These are phyloP conservation scores for Coryphaenoides rupestris DNA, from an alignment of 2,113 vertebrate genomes.

Conservation along the genomic window DNA sequence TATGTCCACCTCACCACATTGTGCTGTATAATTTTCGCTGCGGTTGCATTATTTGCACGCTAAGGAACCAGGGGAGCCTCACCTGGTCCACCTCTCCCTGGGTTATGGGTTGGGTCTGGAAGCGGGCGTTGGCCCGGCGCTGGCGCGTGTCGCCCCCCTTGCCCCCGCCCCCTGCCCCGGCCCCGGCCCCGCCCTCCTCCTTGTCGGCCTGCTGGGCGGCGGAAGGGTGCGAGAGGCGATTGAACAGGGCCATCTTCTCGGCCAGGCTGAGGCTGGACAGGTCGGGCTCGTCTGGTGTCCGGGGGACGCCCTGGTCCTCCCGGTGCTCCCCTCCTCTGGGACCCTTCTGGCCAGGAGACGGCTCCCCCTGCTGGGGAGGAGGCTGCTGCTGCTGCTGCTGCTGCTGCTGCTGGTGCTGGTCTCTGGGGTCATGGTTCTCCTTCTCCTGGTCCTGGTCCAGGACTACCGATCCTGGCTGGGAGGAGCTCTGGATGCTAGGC, in stretches of 20 bases:
- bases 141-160: constrained; percentile 70
- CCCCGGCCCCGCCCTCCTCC: constrained; percentile 4
- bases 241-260: constrained; percentile 98
- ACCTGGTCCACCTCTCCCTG: constrained; percentile 93
- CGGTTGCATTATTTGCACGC: no score
- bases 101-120: constrained; percentile 95
- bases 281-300: constrained; percentile 79
- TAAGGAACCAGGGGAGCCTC: constrained; percentile 6
- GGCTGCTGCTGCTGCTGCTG: no score
- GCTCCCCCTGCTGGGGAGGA: constrained; percentile 15
- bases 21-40: no score
- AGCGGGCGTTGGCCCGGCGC: constrained; percentile 84
- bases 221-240: constrained; percentile 83
- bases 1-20: no score
- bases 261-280: constrained; percentile 84
- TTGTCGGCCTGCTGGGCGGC: constrained; percentile 68
- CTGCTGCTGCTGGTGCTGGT: no score
- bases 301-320: constrained; percentile 19
- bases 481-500: constrained; percentile 57
- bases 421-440: constrained; percentile 12
- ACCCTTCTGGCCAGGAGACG: not conserved
- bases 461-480: constrained; percentile 34
- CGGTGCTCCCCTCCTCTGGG: constrained; percentile 20
- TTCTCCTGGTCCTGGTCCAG: constrained; percentile 48
- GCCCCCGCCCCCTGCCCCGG: constrained; percentile 53